Evolutionary conservation across 1,140 invertebrate species (phyloP).

Genomic region (Penaeus chinensis): DNA sequence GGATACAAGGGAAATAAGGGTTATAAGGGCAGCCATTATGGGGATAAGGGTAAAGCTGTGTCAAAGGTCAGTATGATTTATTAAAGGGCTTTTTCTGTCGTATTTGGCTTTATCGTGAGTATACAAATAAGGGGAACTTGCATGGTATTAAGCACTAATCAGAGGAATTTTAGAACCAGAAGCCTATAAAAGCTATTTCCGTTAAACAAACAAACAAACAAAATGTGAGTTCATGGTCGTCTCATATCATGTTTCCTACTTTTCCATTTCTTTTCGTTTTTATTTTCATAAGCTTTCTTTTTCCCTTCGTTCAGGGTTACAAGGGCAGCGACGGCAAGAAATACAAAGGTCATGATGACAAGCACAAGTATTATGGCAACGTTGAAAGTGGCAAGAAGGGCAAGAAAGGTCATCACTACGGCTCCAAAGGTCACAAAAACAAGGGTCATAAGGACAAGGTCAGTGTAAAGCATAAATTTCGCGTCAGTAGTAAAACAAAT

Average conservation of each 20-base stretch:
- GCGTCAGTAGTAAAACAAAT: no score
- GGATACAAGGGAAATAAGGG: constrained; percentile 32
- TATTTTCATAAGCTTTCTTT: background rate
- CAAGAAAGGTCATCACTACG: constrained; percentile 62
- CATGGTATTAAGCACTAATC: no score
- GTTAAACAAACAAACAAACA: no score
- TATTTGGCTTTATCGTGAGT: background rate
- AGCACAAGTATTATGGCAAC: constrained; percentile 58
- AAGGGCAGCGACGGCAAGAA: constrained; percentile 57
- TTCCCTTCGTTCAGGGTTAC: constrained; percentile 26
- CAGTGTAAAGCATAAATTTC: background rate
- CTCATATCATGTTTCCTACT: background rate
- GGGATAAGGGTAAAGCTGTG: constrained; percentile 40
- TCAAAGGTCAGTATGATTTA: constrained; percentile 25
- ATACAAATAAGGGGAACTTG: background rate
- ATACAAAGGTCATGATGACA: constrained; percentile 61
- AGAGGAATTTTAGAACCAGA: no score
- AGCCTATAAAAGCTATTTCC: no score
- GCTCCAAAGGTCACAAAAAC: constrained; percentile 59
- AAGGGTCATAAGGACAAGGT: constrained; percentile 63
- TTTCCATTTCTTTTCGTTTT: background rate
- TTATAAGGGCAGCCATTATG: constrained; percentile 37
- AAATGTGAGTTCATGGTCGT: no score
- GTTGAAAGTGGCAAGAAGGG: constrained; percentile 55
- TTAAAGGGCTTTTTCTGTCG: background rate